Base-by-base conservation (phyloP, 2,888 invertebrate species). In the Stenchaetothrips biformis region DNA sequence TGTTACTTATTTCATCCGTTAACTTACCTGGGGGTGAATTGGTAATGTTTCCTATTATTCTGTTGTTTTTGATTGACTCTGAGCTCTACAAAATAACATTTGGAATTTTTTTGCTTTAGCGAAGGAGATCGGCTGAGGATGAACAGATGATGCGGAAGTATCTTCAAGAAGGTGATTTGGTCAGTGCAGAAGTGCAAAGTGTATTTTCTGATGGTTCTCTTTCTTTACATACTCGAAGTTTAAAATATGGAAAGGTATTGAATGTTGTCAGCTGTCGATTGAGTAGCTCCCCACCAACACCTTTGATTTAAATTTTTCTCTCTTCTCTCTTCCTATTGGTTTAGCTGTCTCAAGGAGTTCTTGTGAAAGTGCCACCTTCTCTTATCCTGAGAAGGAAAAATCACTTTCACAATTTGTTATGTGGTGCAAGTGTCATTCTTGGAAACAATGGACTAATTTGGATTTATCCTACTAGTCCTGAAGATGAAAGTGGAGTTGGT, bases 11-110 rank as follows among this genome's bases (percentile, higher is more conserved):
- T 25, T 96, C 97, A 0, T 95, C 97, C 53, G 97, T 99, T 0
- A 98, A 99, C 89, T 89, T 99, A 82, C 99, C 99, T n/a, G 98
- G 98, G 48, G 95, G 96, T 80, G 99, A 99, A 89, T 88, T 98
- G 90, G 95, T 95, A 88, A 86, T 87, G 83, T 81, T 79, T 80
- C 25, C 77, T 47, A 25, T 77, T 0, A 25, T 21, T 47, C n/a
- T 79, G 16, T 79, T n/a, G 74, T 8, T 16, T 77, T 18, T 21
- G 18, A 16, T 79, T n/a, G 59, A 80, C 77, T 48, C 3, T 2
- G 9, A 25, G 1, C 37, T 37, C 37, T 16, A 11, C 37, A 78
- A 49, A 37, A 53, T 49, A 77, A 78, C 47, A 78, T 77, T 78
- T 25, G 21, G n/a, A 77, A 78, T 77, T 81, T 59, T 79, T 77